These are phyloP conservation scores for Dermatemys mawii DNA, from an alignment of 2,113 vertebrate species.

Conservation along the genomic window DNA sequence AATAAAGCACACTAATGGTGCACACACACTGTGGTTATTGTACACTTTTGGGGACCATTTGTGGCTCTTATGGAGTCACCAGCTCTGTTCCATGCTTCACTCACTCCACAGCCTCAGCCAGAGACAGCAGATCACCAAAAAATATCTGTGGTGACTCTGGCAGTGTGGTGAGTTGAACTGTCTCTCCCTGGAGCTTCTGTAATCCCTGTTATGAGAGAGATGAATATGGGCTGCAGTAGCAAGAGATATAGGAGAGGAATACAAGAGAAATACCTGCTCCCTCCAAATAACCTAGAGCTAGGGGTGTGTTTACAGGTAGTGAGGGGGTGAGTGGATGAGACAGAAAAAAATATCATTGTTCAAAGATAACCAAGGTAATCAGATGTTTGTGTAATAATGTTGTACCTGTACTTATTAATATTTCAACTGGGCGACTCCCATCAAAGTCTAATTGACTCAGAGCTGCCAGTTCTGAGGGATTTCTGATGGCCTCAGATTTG, in stretches of 20 bases:
- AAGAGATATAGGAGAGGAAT: background rate
- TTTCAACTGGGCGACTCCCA: background rate
- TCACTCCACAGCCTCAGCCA: background rate
- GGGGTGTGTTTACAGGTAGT: background rate
- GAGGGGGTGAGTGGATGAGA: background rate
- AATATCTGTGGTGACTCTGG: background rate
- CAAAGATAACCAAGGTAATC: background rate
- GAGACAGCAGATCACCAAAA: no score
- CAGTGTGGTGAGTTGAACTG: background rate
- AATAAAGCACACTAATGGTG: background rate
- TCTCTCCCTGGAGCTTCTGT: background rate
- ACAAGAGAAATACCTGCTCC: background rate
- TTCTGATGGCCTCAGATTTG: background rate
- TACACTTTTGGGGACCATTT: background rate
- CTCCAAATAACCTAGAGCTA: background rate
- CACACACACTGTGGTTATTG: background rate
- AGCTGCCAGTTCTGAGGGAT: background rate
- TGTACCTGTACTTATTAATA: background rate
- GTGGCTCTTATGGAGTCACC: background rate
- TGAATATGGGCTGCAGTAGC: background rate
- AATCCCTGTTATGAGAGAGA: background rate
- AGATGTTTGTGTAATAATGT: background rate
- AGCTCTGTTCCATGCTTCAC: background rate
- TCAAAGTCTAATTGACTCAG: background rate
- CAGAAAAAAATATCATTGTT: background rate